These are phyloP conservation scores for Taurulus bubalis DNA, from an alignment of 2,113 vertebrate genomes.

Conservation along the genomic window DNA sequence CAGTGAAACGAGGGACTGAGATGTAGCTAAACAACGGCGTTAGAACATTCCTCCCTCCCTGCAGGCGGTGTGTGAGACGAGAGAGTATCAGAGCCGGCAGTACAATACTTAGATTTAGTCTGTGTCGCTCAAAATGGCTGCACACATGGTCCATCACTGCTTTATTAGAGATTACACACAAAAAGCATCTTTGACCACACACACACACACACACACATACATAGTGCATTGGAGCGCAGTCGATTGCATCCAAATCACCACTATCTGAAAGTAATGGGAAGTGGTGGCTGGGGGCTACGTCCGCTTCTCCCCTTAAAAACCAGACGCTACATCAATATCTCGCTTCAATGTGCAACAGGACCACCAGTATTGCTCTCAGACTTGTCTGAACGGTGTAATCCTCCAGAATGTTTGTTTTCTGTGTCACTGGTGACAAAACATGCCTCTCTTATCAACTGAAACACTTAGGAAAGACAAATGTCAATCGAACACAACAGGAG, in stretches of 20 bases:
- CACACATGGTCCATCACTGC: conserved; percentile 60
- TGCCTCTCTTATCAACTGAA: conserved; percentile 1
- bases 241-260: conserved; percentile 72
- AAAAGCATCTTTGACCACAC: conserved; percentile 33
- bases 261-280: conserved; percentile 66
- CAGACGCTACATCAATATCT: conserved; percentile 48
- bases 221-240: conserved; percentile 52
- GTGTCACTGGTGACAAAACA: conserved; percentile 1
- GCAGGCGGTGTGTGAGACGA: conserved; percentile 12
- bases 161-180: conserved; percentile 68
- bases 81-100: conserved; percentile 35
- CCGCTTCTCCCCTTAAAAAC: conserved; percentile 45
- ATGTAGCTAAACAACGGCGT: conserved; percentile 71
- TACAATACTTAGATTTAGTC: conserved; percentile 64
- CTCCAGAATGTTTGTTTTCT: conserved; percentile 4
- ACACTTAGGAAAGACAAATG: conserved; percentile 9
- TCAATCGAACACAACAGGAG: background rate
- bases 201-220: background rate
- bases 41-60: conserved; percentile 53
- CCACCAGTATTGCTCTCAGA: conserved; percentile 10
- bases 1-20: conserved; percentile 63
- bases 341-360: conserved; percentile 29
- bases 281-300: conserved; percentile 36
- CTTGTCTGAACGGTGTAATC: conserved; percentile 16
- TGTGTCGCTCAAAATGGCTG: conserved; percentile 68